Base-by-base conservation (phyloP, 2,797 vertebrate genomes). In the Chaetodon trifasciatus region DNA sequence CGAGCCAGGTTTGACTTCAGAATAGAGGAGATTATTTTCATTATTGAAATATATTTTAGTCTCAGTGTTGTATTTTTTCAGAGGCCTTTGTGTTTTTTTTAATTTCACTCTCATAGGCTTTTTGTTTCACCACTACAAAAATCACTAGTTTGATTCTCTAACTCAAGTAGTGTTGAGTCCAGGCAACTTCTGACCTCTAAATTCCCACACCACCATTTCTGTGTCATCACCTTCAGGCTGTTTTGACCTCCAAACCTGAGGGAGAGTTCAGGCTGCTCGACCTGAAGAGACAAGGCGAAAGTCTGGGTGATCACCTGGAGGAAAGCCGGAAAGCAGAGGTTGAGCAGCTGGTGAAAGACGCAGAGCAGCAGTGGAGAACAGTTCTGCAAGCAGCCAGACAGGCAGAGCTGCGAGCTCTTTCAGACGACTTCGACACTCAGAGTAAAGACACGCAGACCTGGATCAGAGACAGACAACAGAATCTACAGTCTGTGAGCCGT, bases 401-500 rank as follows among this genome's bases (percentile, higher is more conserved):
- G 81, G 79, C 86, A 0, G 90, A 93, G 76, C 76, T 93, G 28
- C 40, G 67, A 0, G 61, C 56, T 23, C 87, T 94, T 0, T 76
- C 64, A 0, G 87, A 91, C 0, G 92, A 96, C 79, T 94, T 92
- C 37, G 91, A 96, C 6, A 8, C 37, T 70, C 94, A 96, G 85
- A 93, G 82, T 40, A 90, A 85, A 60, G 91, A 81, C 83, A 85
- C 93, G 8, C 93, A 93, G 84, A 88, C 79, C 16, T 97, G 96
- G 94, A 93, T 97, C 86, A 91, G 90, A 81, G 95, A 94, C 5
- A 90, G 93, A 4, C 93, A 95, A 52, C 93, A 95, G 70, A 91
- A 87, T 39, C 85, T 97, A 7, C 91, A 91, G 86, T 85, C 92
- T 49, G 68, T 95, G 78, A 92, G 89, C 21, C 81, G 82, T 64